These are phyloP conservation scores for Jacana jacana DNA, from an alignment of 2,113 vertebrate genomes.

Conservation along the genomic window DNA sequence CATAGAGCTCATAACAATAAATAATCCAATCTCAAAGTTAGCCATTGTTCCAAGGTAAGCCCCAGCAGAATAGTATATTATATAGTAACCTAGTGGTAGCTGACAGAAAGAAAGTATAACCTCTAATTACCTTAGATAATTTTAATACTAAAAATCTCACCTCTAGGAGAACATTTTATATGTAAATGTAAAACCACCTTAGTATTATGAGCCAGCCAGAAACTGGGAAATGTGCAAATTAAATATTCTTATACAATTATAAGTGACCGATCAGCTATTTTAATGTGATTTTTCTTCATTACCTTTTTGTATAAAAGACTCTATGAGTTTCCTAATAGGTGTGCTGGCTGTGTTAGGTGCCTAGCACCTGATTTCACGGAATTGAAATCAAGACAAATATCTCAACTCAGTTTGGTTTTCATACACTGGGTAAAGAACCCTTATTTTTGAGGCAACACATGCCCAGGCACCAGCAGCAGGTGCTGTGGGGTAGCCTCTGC, in stretches of 20 bases:
- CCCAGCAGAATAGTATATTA: not conserved
- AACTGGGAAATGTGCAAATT: not conserved
- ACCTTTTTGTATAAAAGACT: not conserved
- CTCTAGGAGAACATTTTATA: not conserved
- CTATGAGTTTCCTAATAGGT: not conserved
- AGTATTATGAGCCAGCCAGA: not conserved
- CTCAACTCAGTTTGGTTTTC: not conserved
- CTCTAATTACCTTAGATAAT: not conserved
- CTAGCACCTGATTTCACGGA: not conserved
- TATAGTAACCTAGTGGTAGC: not conserved
- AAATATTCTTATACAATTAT: not conserved
- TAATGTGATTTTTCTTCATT: not conserved
- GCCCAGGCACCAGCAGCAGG: rapidly evolving
- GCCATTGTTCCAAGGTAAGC: not conserved
- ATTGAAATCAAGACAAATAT: not conserved
- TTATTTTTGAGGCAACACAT: not conserved
- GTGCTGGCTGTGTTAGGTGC: not conserved
- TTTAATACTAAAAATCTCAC: not conserved
- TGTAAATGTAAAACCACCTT: not conserved
- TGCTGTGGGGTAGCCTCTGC: not conserved
- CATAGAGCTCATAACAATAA: not conserved
- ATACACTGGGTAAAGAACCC: not conserved
- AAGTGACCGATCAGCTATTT: not conserved
- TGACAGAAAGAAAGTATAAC: not conserved
- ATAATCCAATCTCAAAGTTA: not conserved